Evolutionary conservation across 2,888 invertebrate species (phyloP), one percentile per base, ranked within the genome.

Genomic region (Lathronympha strigana): DNA sequence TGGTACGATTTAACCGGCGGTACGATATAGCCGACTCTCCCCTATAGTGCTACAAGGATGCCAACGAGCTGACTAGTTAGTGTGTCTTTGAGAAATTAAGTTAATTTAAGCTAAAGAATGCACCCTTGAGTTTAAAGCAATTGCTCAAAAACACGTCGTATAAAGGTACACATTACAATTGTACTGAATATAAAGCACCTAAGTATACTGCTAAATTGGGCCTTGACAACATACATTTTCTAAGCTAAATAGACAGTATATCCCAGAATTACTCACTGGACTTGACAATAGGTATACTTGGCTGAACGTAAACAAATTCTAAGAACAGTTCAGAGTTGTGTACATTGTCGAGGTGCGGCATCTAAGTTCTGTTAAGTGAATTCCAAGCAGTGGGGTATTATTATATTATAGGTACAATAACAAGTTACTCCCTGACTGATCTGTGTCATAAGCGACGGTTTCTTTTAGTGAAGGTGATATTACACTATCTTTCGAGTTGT

Each of bases 321-420:
- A 45, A 19, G 43, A 21, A 45, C 19, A 13, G 5, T 13, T 6
- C 23, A 47, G 23, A 47, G 13, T 21, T 47, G 21, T 47, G 47
- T 47, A 47, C 23, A 47, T 47, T 47, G 23, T 13, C 23, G 9
- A 47, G 47, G 47, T 47, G 47, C 23, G 47, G 47, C 5, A 47
- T n/a, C 21, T 38, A 23, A n/a, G n/a, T n/a, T n/a, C n/a, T n/a
- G n/a, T 47, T 47, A 47, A 13, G n/a, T 21, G 23, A 21, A 43
- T 23, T n/a, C n/a, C 23, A 23, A 47, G 15, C 38, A 38, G 38
- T 5, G 4, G n/a, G n/a, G n/a, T n/a, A n/a, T 4, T 8, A 15
- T 9, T 4, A 23, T 23, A n/a, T 13, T n/a, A 23, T n/a, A n/a
- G n/a, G n/a, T 47, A 25, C 23, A 13, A 47, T 47, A n/a, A 47